These are phyloP conservation scores for Himalopsyche anomala DNA, from an alignment of 2,888 invertebrate species.

Conservation along the genomic window DNA sequence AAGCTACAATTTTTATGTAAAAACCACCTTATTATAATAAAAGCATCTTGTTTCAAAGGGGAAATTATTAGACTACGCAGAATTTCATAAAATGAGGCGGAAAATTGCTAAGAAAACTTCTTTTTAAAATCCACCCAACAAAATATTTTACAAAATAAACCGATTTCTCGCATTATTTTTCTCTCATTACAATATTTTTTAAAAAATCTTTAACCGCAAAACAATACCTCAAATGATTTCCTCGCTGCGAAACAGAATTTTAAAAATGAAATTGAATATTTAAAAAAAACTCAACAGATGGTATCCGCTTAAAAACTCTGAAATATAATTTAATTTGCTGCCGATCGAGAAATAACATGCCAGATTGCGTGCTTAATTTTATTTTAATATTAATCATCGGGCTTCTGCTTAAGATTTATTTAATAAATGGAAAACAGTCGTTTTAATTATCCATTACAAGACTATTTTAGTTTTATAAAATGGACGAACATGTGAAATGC, in stretches of 20 bases:
- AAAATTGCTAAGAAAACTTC: no score
- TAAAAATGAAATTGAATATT: background rate
- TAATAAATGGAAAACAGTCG: background rate
- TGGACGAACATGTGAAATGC: background rate
- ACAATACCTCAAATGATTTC: background rate
- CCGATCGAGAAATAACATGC: slow-evolving; percentile 1
- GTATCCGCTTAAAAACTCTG: slow-evolving; percentile 14
- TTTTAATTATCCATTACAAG: background rate
- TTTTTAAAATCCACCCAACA: no score
- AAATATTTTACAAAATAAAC: no score
- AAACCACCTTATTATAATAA: no score
- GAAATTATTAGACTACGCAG: no score
- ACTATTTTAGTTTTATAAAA: background rate
- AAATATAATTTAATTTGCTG: slow-evolving; percentile 5
- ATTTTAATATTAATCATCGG: background rate
- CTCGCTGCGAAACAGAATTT: background rate
- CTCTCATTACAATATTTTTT: slow-evolving; percentile 4
- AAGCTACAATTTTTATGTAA: no score
- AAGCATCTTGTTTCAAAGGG: no score
- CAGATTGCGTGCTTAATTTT: slow-evolving; percentile 14
- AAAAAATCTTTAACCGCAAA: background rate
- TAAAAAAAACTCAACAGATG: background rate
- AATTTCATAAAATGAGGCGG: no score
- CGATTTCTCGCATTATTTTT: background rate
- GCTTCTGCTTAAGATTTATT: background rate